These are phyloP conservation scores for Mormyrus hasselquistii DNA, from an alignment of 2,797 vertebrate genomes.

Conservation along the genomic window DNA sequence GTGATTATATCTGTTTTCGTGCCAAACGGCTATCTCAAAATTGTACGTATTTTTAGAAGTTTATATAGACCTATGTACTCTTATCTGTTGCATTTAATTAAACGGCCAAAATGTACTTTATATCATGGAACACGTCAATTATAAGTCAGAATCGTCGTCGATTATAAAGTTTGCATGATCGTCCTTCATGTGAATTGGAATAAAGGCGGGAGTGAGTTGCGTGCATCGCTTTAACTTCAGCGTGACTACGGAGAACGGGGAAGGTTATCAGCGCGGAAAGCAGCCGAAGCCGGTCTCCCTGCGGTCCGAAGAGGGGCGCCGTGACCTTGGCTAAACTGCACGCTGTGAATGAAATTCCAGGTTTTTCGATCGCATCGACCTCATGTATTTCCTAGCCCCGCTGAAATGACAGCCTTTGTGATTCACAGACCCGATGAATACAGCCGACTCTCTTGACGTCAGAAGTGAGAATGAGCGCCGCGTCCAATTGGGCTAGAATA, in stretches of 20 bases:
- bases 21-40: not conserved
- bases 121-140: not conserved
- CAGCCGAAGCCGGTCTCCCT: not conserved
- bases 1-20: not conserved
- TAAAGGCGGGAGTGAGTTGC: not conserved
- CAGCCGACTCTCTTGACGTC: constrained; percentile 65
- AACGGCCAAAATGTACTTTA: not conserved
- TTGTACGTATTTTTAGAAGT: not conserved
- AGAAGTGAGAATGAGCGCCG: constrained; percentile 61
- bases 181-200: not conserved
- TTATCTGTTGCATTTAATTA: not conserved
- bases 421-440: constrained; percentile 47
- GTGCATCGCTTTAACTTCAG: not conserved
- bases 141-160: not conserved
- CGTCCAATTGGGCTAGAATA: constrained; percentile 59
- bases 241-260: not conserved
- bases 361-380: not conserved
- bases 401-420: constrained; percentile 6
- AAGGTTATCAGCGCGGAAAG: not conserved
- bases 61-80: not conserved
- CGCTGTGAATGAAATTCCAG: not conserved
- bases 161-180: not conserved
- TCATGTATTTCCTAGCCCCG: not conserved
- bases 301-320: not conserved
- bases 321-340: not conserved